A percentile compares a stretch with the other conserved stretches of the same genome.
Evolutionary conservation across 2,797 vertebrate genomes (phyloP).

Genomic region (Odontamblyopus lacepedii): DNA sequence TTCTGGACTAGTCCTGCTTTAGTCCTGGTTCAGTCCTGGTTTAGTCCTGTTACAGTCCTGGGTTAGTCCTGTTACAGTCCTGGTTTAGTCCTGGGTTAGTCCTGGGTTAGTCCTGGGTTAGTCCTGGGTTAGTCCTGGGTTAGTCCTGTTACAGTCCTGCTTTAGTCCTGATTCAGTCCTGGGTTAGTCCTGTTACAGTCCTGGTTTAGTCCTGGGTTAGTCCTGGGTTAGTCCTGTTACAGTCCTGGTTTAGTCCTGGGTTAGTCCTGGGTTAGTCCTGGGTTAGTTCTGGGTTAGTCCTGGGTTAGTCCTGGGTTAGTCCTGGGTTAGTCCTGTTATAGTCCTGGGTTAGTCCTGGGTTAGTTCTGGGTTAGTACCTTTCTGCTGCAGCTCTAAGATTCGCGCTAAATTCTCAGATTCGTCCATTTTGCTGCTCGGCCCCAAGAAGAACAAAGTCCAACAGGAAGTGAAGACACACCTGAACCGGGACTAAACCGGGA

Average conservation of each 20-base stretch:
- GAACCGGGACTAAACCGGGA: background rate
- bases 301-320: background rate
- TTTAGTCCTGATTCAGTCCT: background rate
- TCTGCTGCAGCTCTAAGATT: background rate
- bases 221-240: background rate
- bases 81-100: background rate
- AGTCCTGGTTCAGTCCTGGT: background rate
- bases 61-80: background rate
- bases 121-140: background rate
- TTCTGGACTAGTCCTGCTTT: background rate
- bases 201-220: background rate
- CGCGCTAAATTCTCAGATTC: background rate
- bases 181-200: background rate
- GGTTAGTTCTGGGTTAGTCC: background rate
- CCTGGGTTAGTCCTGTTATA: background rate
- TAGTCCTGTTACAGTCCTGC: background rate
- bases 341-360: background rate
- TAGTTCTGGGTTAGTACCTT: background rate
- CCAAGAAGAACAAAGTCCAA: background rate
- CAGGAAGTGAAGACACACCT: conserved; percentile 1
- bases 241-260: background rate
- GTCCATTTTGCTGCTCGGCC: background rate
- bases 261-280: background rate
- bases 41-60: background rate
- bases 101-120: background rate